A percentile compares a stretch with the other conserved stretches of the same genome.
Conservation (phyloP, 2,113 vertebrate species). For the Atherinomorus stipes region DNA sequence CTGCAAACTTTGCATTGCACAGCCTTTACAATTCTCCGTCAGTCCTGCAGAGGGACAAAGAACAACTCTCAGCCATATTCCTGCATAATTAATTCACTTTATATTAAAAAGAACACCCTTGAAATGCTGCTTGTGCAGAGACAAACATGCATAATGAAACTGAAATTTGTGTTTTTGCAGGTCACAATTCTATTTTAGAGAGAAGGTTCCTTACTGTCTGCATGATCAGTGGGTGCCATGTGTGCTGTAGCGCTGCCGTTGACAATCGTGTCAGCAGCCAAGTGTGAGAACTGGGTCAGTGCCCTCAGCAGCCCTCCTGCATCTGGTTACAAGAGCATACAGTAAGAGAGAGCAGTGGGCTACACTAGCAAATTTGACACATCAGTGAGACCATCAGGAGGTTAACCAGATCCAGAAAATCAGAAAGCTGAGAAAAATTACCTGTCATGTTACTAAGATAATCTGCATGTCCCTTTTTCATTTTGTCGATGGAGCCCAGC, state of each 20-base stretch:
- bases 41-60: slow-evolving; percentile 80
- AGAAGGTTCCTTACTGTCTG: slow-evolving; percentile 88
- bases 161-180: not conserved
- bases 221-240: slow-evolving; percentile 91
- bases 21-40: slow-evolving; percentile 88
- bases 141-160: not conserved
- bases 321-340: slow-evolving; percentile 79
- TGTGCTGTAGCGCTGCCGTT: slow-evolving; percentile 92
- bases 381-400: not conserved
- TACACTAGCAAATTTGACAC: slow-evolving; percentile 15
- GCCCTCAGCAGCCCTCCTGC: slow-evolving; percentile 88
- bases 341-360: slow-evolving; percentile 14
- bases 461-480: slow-evolving; percentile 88
- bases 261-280: slow-evolving; percentile 89
- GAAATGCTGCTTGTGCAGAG: not conserved
- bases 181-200: not conserved
- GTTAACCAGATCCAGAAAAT: slow-evolving; percentile 21
- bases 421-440: slow-evolving; percentile 59
- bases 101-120: not conserved
- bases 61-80: not conserved
- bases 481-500: slow-evolving; percentile 83
- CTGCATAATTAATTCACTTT: not conserved
- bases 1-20: slow-evolving; percentile 85
- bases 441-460: slow-evolving; percentile 88
- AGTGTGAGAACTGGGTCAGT: slow-evolving; percentile 91